Base-by-base conservation (phyloP, 2,888 invertebrate species). In the Agrilus cyanescens region DNA sequence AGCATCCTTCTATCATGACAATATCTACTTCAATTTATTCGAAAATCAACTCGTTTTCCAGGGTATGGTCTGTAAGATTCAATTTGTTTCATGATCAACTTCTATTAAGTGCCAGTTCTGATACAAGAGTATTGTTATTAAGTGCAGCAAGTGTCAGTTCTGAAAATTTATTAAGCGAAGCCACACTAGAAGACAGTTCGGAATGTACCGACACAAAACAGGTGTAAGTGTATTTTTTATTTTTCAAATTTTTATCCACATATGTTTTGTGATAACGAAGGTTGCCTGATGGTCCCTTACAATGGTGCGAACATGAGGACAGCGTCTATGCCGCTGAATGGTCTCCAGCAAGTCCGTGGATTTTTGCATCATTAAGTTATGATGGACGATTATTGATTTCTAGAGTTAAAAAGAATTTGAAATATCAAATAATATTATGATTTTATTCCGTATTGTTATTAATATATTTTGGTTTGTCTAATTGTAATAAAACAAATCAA, bases 301-400 rank as follows among this genome's bases (percentile, higher is more conserved):
- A 87, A 41, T 86, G 84, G 45, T 95, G 93, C 60, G 95, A 97
- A 62, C 96, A 98, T 60, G 97, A 97, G 63, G 97, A 98, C 66
- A 91, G 93, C 5, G 96, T 98, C 12, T 98, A 96, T 69, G 86
- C 88, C 58, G 90, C 86, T 0, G 95, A 95, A 66, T 98, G 97
- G 97, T 94, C 94, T 47, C 81, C 86, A 15, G 89, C 90, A 16
- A 97, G 98, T 70, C 95, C 97, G 12, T 98, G 97, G 97, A 84
- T 93, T 44, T 97, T 96, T 73, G 97, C 97, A n/a, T 96, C 96
- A 0, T 73, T 96, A 1, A 95, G 95, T 63, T 96, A 95, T 64
- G 98, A 98, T 68, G 98, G 97, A 0, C 71, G 97, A 38, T 76
- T 98, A 13, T 83, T 97, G 37, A 80, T 98, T 31, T 93, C 94